Percentiles rank a stretch among this genome's conserved stretches.
Conservation (phyloP, 2,888 invertebrate species). For the Lingula anatina region DNA sequence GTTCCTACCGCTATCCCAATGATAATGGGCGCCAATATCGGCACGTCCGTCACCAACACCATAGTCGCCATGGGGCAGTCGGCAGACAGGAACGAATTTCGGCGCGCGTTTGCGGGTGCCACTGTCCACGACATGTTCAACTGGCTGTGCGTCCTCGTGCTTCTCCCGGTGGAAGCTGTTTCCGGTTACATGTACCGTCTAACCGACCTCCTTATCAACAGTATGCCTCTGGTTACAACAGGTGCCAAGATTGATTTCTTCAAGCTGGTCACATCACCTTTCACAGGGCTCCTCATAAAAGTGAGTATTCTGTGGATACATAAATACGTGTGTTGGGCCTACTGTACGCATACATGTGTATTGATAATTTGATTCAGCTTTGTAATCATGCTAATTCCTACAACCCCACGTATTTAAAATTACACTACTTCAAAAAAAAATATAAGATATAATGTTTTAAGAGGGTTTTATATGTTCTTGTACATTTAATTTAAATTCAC, state of each 20-base stretch:
- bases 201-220: background rate
- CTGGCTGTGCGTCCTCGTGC: constrained; percentile 55
- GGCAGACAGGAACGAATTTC: constrained; percentile 50
- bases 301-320: too few species aligned
- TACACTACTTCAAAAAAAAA: too few species aligned
- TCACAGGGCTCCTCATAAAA: constrained; percentile 10
- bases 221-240: background rate
- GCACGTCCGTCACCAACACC: constrained; percentile 58
- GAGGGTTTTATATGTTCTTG: too few species aligned
- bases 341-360: too few species aligned
- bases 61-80: constrained; percentile 54
- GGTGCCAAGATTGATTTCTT: constrained; percentile 15
- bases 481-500: too few species aligned
- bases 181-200: constrained; percentile 21
- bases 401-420: too few species aligned
- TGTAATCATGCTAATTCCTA: too few species aligned
- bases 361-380: too few species aligned
- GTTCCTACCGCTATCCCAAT: constrained; percentile 55
- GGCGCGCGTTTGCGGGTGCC: constrained; percentile 57
- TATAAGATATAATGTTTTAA: too few species aligned
- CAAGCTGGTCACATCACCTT: constrained; percentile 11
- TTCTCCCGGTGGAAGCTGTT: constrained; percentile 55
- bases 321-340: too few species aligned
- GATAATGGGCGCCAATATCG: constrained; percentile 59
- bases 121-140: constrained; percentile 61